phyloP scores from a whole-genome alignment of 2,888 invertebrate species.

The Lasioglossum calceatum region DNA sequence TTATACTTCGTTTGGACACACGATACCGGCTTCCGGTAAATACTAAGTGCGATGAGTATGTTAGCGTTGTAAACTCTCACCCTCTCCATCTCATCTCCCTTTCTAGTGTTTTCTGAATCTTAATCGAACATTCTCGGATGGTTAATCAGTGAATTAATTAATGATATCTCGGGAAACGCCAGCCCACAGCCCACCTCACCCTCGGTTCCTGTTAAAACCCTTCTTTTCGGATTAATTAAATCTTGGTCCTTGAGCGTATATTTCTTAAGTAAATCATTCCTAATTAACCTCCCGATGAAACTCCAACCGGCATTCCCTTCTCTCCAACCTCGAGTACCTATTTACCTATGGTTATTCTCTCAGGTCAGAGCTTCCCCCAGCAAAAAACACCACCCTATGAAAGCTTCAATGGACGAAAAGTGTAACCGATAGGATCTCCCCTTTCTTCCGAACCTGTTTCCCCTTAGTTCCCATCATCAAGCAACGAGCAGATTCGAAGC shows the following conservation, averaged over 20 bases:
- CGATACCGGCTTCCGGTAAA: constrained; percentile 41
- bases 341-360: background rate
- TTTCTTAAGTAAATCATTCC: constrained; percentile 29
- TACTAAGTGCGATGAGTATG: constrained; percentile 59
- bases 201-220: constrained; percentile 25
- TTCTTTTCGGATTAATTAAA: constrained; percentile 66
- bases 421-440: constrained; percentile 6
- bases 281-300: constrained; percentile 5
- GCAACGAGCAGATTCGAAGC: constrained; percentile 10
- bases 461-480: background rate
- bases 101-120: background rate
- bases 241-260: constrained; percentile 76
- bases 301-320: background rate
- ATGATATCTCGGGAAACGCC: constrained; percentile 43
- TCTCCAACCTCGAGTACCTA: background rate
- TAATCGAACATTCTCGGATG: constrained; percentile 42
- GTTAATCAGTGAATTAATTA: constrained; percentile 53
- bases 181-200: background rate
- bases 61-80: constrained; percentile 42
- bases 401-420: constrained; percentile 52
- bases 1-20: constrained; percentile 25
- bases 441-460: background rate
- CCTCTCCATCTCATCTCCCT: background rate
- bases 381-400: constrained; percentile 9
- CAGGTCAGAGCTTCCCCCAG: background rate